These are phyloP conservation scores for Parambassis ranga DNA, from an alignment of 2,797 vertebrate species.

Conservation along the genomic window DNA sequence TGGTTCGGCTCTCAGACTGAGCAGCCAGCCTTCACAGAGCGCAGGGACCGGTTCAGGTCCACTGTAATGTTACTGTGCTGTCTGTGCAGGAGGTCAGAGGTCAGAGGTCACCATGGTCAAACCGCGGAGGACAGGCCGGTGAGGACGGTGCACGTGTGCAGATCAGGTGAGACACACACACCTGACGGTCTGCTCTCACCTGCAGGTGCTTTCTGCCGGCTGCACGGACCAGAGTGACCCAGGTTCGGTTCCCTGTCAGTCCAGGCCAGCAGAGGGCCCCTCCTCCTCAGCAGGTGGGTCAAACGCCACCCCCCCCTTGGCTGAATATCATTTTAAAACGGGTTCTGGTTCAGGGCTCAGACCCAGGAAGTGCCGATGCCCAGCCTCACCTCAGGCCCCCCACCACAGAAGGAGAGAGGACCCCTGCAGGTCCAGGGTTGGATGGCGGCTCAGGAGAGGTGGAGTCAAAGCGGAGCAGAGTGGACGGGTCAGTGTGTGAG, in stretches of 20 bases:
- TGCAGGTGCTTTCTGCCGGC: constrained; percentile 39
- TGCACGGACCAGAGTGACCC: background rate
- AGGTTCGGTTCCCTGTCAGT: constrained; percentile 22
- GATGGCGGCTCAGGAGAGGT: background rate
- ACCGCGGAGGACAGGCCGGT: constrained; percentile 34
- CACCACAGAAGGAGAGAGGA: constrained; percentile 21
- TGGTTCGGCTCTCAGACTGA: too few relatives aligned
- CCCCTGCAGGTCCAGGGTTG: background rate
- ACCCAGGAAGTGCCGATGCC: background rate
- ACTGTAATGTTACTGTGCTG: too few relatives aligned
- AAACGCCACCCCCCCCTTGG: background rate
- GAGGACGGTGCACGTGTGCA: background rate
- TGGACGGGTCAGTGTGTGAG: constrained; percentile 22
- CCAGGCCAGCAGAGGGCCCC: background rate
- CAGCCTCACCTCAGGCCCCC: background rate
- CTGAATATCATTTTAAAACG: background rate
- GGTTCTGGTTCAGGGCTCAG: background rate
- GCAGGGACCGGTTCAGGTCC: too few relatives aligned
- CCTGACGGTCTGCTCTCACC: background rate
- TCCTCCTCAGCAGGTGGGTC: constrained; percentile 7
- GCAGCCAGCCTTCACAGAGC: too few relatives aligned
- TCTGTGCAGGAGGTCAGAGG: constrained; percentile 12
- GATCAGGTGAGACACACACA: background rate
- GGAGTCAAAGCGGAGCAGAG: constrained; percentile 18
- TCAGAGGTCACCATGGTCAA: constrained; percentile 36